Conservation (phyloP, 2,888 invertebrate genomes). For the Acanthosepion lycidas region DNA sequence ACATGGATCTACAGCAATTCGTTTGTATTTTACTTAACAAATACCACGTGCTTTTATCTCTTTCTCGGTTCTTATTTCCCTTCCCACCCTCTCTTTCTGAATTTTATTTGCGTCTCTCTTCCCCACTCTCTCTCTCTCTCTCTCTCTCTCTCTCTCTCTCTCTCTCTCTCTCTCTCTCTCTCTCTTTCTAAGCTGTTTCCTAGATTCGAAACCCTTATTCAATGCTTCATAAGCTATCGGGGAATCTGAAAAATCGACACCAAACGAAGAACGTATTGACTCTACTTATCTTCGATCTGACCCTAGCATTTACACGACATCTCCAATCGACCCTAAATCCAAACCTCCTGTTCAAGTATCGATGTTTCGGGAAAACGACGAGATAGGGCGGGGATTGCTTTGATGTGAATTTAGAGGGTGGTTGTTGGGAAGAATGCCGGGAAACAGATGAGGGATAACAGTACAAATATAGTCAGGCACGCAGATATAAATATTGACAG, state of each 20-base stretch:
- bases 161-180: too few relatives aligned
- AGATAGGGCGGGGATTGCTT: not conserved
- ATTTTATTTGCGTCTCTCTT: not conserved
- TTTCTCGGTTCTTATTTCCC: not conserved
- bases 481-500: not conserved
- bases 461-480: not conserved
- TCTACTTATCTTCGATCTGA: not conserved
- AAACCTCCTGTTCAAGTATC: not conserved
- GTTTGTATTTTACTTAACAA: too few relatives aligned
- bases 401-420: not conserved
- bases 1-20: too few relatives aligned
- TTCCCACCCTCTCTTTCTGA: not conserved
- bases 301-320: not conserved
- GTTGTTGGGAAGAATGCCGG: not conserved
- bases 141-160: too few relatives aligned
- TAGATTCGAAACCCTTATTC: too few relatives aligned
- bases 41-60: too few relatives aligned
- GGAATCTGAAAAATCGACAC: not conserved
- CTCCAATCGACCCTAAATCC: slow-evolving; percentile 33
- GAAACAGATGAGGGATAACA: not conserved
- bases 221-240: too few relatives aligned
- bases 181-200: too few relatives aligned
- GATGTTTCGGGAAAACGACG: not conserved
- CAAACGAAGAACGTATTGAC: not conserved
- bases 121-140: not conserved